phyloP scores from a whole-genome alignment of 2,888 invertebrate genomes.

The Hydroisotoma schaefferi region DNA sequence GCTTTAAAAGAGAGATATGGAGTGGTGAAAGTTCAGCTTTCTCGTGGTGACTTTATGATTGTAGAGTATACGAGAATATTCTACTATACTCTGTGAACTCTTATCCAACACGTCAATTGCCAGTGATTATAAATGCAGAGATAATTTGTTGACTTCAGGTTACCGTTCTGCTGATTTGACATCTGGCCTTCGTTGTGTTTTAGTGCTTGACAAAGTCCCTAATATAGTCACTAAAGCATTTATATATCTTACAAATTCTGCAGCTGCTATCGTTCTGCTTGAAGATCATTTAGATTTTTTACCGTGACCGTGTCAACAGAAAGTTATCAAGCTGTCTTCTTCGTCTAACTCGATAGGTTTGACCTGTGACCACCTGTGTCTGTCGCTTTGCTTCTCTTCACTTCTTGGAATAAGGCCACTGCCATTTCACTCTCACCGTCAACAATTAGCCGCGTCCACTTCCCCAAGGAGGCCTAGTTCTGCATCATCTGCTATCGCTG shows the following conservation, averaged over 20 bases:
- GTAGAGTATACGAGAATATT: too few relatives aligned
- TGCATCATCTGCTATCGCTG: slow-evolving; percentile 11
- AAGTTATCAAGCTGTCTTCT: slow-evolving; percentile 39
- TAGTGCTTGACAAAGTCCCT: too few relatives aligned
- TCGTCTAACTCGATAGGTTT: slow-evolving; percentile 25
- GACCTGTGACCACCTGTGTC: slow-evolving; percentile 44
- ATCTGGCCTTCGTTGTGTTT: too few relatives aligned
- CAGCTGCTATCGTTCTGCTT: background rate
- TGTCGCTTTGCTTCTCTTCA: slow-evolving; percentile 41
- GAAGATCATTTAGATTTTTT: background rate
- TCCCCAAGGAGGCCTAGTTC: slow-evolving; percentile 28
- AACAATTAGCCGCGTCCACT: slow-evolving; percentile 18
- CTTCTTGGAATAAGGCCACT: slow-evolving; percentile 37
- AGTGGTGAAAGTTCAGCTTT: background rate
- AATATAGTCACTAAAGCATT: background rate
- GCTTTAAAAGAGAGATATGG: background rate
- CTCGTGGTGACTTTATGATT: too few relatives aligned
- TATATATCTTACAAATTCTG: background rate
- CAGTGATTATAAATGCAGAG: too few relatives aligned
- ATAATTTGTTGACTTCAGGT: background rate
- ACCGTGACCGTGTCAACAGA: background rate
- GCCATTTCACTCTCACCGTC: slow-evolving; percentile 33
- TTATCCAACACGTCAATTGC: too few relatives aligned
- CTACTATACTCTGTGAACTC: too few relatives aligned
- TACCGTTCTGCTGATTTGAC: too few relatives aligned